Percentiles rank a stretch among this genome's conserved stretches.
phyloP scores from a whole-genome alignment of 2,888 invertebrate species.

The Hypolimnas misippus region DNA sequence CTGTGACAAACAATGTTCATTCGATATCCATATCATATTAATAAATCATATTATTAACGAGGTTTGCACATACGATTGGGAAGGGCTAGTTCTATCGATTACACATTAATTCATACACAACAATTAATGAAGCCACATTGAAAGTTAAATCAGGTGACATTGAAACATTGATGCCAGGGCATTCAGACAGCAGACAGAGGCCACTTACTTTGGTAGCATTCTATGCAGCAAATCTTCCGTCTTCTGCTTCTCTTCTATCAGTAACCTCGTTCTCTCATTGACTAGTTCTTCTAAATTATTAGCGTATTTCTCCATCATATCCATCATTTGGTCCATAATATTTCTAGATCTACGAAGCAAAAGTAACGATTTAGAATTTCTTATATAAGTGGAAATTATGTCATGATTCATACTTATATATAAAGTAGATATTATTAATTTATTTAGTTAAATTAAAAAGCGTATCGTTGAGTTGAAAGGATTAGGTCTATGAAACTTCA shows the following conservation, averaged over 20 bases:
- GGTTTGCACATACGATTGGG: slow-evolving; percentile 26
- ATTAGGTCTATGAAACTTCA: too few species aligned
- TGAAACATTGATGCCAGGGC: slow-evolving; percentile 33
- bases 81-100: slow-evolving; percentile 21
- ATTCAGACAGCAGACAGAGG: slow-evolving; percentile 25
- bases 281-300: slow-evolving; percentile 97
- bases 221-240: slow-evolving; percentile 95
- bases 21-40: not conserved
- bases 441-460: too few species aligned
- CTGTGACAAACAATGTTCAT: not conserved
- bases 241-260: slow-evolving; percentile 96
- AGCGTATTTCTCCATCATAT: slow-evolving; percentile 98
- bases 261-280: slow-evolving; percentile 93
- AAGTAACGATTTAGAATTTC: not conserved
- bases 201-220: slow-evolving; percentile 94
- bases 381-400: not conserved
- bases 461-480: too few species aligned
- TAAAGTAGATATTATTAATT: too few species aligned
- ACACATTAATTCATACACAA: slow-evolving; percentile 56
- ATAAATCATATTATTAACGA: slow-evolving; percentile 14
- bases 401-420: too few species aligned
- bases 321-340: slow-evolving; percentile 99
- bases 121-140: slow-evolving; percentile 49
- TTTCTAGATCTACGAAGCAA: slow-evolving; percentile 87
- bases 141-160: slow-evolving; percentile 44